Conservation (phyloP, 2,888 invertebrate genomes). For the Diarsia brunnea region DNA sequence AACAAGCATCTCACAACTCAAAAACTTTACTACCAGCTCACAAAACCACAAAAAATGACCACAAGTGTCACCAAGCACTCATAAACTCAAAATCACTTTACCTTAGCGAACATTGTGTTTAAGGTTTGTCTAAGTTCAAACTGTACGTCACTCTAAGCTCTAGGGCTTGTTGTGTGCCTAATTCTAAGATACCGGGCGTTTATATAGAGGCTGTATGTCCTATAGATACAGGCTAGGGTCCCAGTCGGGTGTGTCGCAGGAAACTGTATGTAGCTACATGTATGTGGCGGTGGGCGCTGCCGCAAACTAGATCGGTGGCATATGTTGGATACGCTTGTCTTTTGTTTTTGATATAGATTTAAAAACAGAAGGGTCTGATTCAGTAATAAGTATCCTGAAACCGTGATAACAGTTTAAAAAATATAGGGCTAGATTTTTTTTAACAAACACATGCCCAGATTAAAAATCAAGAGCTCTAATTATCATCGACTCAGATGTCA, state of each 20-base stretch:
- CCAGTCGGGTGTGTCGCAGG: constrained; percentile 80
- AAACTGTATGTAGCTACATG: constrained; percentile 77
- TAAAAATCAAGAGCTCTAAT: not conserved
- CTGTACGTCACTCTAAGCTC: constrained; percentile 82
- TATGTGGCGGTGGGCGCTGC: constrained; percentile 82
- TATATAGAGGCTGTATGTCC: constrained; percentile 86
- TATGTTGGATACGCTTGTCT: constrained; percentile 70
- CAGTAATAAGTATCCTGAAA: not conserved
- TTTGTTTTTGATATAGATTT: constrained; percentile 13
- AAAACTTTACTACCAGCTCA: constrained; percentile 24
- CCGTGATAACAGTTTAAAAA: not conserved
- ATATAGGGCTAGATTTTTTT: not conserved
- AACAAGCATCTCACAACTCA: not conserved
- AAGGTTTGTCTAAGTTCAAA: constrained; percentile 79
- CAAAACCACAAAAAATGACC: constrained; percentile 44
- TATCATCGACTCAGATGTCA: not conserved
- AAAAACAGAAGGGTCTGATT: not conserved
- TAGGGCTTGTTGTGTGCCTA: constrained; percentile 87
- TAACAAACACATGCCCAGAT: not conserved
- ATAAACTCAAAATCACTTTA: constrained; percentile 70
- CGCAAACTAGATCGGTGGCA: constrained; percentile 77
- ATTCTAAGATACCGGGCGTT: constrained; percentile 85
- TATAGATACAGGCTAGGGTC: constrained; percentile 80
- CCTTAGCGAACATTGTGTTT: constrained; percentile 88
- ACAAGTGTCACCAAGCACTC: constrained; percentile 44